Evolutionary conservation across 2,113 vertebrate genomes (phyloP), one percentile per base, ranked within the genome.

Genomic region (Eptatretus burgeri): DNA sequence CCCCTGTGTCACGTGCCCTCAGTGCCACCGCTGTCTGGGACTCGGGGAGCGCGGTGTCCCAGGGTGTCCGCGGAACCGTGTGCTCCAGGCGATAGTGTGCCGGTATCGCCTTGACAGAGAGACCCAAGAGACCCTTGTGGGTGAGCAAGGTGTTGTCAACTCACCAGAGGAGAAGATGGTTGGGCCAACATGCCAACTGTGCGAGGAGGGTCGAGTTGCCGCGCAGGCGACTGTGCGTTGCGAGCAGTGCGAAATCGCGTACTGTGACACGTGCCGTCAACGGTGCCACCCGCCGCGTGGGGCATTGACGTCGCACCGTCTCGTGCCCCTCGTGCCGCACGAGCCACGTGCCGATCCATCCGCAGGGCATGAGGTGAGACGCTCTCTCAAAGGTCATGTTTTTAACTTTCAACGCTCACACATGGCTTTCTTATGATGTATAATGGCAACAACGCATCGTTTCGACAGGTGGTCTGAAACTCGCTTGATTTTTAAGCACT

Each of bases 11-110:
- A 95, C 88, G 65, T 93, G 88, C 68, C 86, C 88, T 67, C 83
- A 85, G 68, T 93, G 88, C 70, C 88, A 95, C 74, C 79, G 88
- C 71, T 89, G 84, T 77, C 86, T 85, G 27, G 86, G 83, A 9
- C 71, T 95, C 74, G 86, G 91, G 66, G 84, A 83, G 70, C 79
- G 88, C 62, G 88, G 88, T 53, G 78, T 88, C 52, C 78, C 85
- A 66, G 85, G 85, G 66, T 86, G 93, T 73, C 80, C 80, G 69
- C 79, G 86, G 69, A 95, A 95, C 77, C 81, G 84, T 62, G 77
- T 95, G 67, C 74, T 95, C 63, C 86, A 93, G 73, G 77, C 83
- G 71, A 84, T 95, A 64, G 83, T 93, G 66, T 70, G 79, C 56
- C 78, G 85, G 62, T 84, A 84, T 74, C 69, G 3, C 27, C 64